phyloP scores from a whole-genome alignment of 2,797 vertebrate species.

The Melanotaenia nigrans region DNA sequence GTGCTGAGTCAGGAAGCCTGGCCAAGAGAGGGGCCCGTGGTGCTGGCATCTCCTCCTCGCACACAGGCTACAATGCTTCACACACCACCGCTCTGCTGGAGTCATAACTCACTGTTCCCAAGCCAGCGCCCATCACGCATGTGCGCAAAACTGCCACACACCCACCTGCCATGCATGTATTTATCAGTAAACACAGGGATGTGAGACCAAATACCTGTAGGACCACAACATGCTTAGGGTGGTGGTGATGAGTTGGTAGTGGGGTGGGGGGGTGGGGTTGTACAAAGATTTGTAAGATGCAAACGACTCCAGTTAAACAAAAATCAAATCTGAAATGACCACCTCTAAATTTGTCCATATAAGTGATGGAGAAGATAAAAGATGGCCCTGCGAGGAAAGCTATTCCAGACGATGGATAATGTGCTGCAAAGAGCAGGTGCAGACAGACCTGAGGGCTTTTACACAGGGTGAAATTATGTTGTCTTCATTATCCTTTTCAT shows the following conservation, averaged over 20 bases:
- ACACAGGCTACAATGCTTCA: constrained; percentile 58
- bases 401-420: constrained; percentile 44
- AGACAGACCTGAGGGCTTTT: constrained; percentile 57
- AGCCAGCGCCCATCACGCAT: constrained; percentile 28
- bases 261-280: too few relatives aligned
- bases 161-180: constrained; percentile 33
- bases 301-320: constrained; percentile 7
- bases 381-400: constrained; percentile 34
- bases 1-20: constrained; percentile 81
- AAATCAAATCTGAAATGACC: neutral
- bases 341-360: constrained; percentile 4
- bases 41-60: constrained; percentile 73
- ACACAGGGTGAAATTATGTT: constrained; percentile 58
- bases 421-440: constrained; percentile 59
- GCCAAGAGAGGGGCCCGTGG: constrained; percentile 77
- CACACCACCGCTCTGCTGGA: constrained; percentile 59
- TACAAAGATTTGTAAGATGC: constrained; percentile 14
- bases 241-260: neutral
- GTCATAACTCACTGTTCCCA: constrained; percentile 58
- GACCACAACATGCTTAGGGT: constrained; percentile 4
- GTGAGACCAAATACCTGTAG: constrained; percentile 51
- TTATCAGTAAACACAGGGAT: constrained; percentile 41
- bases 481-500: constrained; percentile 69
- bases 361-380: constrained; percentile 17
- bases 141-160: constrained; percentile 21